Percentiles rank a stretch among this genome's conserved stretches.
These are phyloP conservation scores for Scaptomyza cyrtandrae DNA, from an alignment of 2,888 invertebrate species.

Conservation along the genomic window DNA sequence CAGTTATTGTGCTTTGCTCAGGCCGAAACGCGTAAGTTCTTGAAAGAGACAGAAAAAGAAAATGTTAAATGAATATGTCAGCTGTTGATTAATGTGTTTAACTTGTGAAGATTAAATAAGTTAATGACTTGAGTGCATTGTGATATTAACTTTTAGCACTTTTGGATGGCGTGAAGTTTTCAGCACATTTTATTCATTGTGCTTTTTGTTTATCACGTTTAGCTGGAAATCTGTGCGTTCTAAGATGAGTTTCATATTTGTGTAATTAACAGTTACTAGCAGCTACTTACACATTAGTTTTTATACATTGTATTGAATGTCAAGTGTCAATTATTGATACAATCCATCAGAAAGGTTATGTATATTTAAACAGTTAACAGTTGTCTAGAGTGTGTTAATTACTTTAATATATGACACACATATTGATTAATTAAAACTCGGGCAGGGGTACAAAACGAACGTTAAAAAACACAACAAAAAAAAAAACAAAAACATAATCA, in stretches of 20 bases:
- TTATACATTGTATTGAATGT: neutral
- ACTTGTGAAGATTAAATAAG: neutral
- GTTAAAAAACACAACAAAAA: conserved; percentile 2
- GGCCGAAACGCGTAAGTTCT: conserved; percentile 63
- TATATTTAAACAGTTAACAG: conserved; percentile 1
- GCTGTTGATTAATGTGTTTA: conserved; percentile 5
- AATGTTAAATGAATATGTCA: neutral
- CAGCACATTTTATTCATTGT: neutral
- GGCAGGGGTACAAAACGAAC: conserved; percentile 21
- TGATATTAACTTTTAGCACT: neutral
- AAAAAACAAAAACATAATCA: neutral
- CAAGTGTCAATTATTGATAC: conserved; percentile 15
- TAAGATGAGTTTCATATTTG: neutral
- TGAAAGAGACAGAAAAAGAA: neutral
- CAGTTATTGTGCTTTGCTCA: conserved; percentile 41
- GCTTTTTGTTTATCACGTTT: neutral
- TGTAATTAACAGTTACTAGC: conserved; percentile 1
- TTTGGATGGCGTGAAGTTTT: neutral
- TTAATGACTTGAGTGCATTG: neutral
- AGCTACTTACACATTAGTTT: conserved; percentile 1
- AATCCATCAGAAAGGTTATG: neutral
- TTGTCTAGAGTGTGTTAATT: conserved; percentile 45
- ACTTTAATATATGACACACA: conserved; percentile 52
- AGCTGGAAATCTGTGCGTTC: neutral
- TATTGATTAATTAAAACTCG: conserved; percentile 43